Evolutionary conservation across 2,113 vertebrate species (phyloP).

Genomic region (Andinoacara biseriatus): DNA sequence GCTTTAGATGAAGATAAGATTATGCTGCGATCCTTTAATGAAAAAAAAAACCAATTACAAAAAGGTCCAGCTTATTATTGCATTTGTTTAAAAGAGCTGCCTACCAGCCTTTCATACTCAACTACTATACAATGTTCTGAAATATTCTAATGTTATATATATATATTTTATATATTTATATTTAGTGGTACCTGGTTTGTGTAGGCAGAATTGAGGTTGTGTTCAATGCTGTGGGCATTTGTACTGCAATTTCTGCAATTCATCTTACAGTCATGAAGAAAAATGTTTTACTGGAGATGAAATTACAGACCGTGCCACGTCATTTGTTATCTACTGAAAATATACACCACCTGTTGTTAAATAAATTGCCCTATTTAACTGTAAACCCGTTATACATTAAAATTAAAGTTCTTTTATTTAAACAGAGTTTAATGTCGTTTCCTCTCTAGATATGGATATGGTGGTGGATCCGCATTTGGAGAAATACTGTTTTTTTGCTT

Average conservation of each 20-base stretch:
- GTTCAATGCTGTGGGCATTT: neutral
- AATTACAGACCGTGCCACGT: slow-evolving; percentile 21
- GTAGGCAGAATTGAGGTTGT: neutral
- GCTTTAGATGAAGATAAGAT: neutral
- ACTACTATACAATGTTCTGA: neutral
- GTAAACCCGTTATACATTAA: neutral
- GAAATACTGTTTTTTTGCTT: neutral
- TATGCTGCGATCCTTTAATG: neutral
- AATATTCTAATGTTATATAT: neutral
- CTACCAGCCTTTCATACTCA: neutral
- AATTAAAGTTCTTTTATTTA: neutral
- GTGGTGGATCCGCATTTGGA: neutral
- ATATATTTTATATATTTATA: neutral
- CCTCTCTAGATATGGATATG: neutral
- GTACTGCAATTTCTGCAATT: neutral
- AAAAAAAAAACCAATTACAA: neutral
- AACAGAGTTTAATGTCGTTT: neutral
- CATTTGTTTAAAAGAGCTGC: neutral
- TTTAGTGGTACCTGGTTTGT: neutral
- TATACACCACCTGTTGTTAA: neutral
- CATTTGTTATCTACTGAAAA: slow-evolving; percentile 24
- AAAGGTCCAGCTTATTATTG: neutral
- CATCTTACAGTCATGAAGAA: slow-evolving; percentile 14
- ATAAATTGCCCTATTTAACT: neutral
- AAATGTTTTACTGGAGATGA: neutral